Conservation (phyloP, 1,140 invertebrate genomes). For the Drosophila asahinai region DNA sequence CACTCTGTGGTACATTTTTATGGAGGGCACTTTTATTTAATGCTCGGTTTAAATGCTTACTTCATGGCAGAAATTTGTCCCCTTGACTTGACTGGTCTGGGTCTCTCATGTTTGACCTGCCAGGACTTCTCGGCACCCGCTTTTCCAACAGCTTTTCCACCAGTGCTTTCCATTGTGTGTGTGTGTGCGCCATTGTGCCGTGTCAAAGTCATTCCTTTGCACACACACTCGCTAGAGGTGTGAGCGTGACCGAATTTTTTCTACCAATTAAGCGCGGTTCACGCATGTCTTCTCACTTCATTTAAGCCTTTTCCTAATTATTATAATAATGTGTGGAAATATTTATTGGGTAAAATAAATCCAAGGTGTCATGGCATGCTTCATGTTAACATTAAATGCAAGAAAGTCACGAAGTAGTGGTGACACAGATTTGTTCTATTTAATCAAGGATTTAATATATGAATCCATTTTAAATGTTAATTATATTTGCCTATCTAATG, state of each 20-base stretch:
- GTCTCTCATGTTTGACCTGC: conserved; percentile 30
- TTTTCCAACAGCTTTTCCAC: conserved; percentile 5
- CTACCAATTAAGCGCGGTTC: neutral
- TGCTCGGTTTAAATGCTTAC: conserved; percentile 37
- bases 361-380: too few relatives aligned
- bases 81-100: conserved; percentile 9
- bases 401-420: too few relatives aligned
- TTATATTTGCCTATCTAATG: too few relatives aligned
- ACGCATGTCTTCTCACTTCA: neutral
- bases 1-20: conserved; percentile 25
- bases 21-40: conserved; percentile 31
- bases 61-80: conserved; percentile 30
- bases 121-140: neutral
- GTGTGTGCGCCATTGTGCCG: conserved; percentile 26
- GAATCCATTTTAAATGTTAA: too few relatives aligned
- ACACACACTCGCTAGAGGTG: conserved; percentile 1
- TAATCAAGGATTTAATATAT: too few relatives aligned
- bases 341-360: too few relatives aligned
- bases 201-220: conserved; percentile 33
- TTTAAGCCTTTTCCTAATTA: neutral
- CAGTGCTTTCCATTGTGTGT: conserved; percentile 11
- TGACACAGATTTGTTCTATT: too few relatives aligned
- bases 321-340: neutral
- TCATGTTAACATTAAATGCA: too few relatives aligned
- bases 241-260: neutral